A percentile compares a stretch with the other conserved stretches of the same genome.
These are phyloP conservation scores for Sinodicranocentrus sp. DNA, from an alignment of 2,888 invertebrate genomes.

Conservation along the genomic window DNA sequence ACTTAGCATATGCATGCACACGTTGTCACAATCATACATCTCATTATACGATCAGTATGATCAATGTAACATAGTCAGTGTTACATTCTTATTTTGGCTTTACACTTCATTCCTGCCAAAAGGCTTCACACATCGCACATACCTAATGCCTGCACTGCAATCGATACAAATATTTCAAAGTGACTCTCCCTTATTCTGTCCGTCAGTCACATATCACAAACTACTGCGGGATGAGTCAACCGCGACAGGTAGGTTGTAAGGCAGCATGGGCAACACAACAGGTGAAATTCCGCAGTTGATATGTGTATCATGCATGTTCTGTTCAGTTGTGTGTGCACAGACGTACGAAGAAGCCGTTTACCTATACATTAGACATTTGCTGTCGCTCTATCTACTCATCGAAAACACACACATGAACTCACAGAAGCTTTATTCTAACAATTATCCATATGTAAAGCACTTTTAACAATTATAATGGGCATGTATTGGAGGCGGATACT, in stretches of 20 bases:
- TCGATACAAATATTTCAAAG: neutral
- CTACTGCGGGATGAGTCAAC: neutral
- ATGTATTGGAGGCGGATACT: neutral
- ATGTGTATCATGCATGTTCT: neutral
- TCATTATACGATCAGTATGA: too few relatives aligned
- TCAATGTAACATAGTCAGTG: constrained; percentile 9
- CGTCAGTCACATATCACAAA: neutral
- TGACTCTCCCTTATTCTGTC: neutral
- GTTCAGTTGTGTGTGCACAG: neutral
- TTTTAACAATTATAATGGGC: neutral
- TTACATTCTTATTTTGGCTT: neutral
- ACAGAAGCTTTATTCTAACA: neutral
- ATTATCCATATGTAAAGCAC: neutral
- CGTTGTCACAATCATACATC: neutral
- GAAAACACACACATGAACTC: neutral
- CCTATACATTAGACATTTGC: neutral
- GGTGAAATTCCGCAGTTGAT: neutral
- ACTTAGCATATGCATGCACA: neutral
- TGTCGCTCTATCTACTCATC: neutral
- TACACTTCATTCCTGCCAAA: neutral
- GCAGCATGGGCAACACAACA: neutral
- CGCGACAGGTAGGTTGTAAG: neutral
- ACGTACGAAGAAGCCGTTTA: neutral
- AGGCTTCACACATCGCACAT: neutral
- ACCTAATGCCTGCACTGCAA: neutral